Evolutionary conservation across 2,888 invertebrate genomes (phyloP), one percentile per base, ranked within the genome.

Genomic region (Heteromyza rotundicornis): DNA sequence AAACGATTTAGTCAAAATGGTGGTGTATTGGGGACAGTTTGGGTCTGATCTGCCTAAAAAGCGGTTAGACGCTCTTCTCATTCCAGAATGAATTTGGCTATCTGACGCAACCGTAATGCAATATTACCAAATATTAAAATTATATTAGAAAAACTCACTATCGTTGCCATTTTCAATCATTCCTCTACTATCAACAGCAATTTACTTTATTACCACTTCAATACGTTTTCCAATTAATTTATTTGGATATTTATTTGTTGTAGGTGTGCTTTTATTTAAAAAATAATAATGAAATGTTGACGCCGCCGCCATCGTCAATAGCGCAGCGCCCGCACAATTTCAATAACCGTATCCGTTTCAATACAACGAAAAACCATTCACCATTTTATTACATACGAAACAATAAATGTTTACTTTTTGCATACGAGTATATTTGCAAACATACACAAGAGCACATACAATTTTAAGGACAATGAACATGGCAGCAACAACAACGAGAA

Each of bases 181-280:
- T n/a, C n/a, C n/a, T n/a, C n/a, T n/a, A n/a, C n/a, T n/a, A n/a
- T n/a, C n/a, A n/a, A n/a, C n/a, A n/a, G n/a, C n/a, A n/a, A n/a
- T n/a, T n/a, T n/a, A 56, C 67, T 69, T 68, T 60, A 67, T 64
- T 63, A 66, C 59, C 64, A 57, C 60, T 64, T 24, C 68, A 70
- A 64, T 65, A 50, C 65, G 64, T 62, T 71, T 75, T 69, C 63
- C 72, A 74, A 76, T 76, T 75, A 75, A 70, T 68, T 76, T 71
- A 75, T 75, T 70, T 72, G 62, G 65, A 68, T 64, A 22, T 51
- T 51, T 51, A 5, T 5, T 10, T 27, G 5, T 27, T 27, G 27
- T 27, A 27, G 3, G 40, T 40, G 5, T 40, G 3, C 5, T 40
- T 40, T 40, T 40, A 32, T 8, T 32, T 32, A 32, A 32, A 32